Conservation (phyloP, 2,888 invertebrate species). For the Tortricodes alternella region DNA sequence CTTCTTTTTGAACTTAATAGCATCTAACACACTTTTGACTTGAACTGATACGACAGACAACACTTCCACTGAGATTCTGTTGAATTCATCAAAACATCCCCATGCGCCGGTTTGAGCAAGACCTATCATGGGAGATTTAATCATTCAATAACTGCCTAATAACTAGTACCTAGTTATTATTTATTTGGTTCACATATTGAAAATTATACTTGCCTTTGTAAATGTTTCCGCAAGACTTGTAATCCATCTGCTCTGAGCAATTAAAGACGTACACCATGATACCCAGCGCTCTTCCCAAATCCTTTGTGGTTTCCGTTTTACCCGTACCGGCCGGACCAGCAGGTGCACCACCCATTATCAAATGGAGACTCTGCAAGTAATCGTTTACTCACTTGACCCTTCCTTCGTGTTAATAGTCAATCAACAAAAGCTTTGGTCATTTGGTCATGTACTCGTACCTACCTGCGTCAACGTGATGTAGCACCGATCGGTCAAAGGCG, state of each 20-base stretch:
- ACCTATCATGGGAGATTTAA: constrained; percentile 56
- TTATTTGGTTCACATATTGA: too few species aligned
- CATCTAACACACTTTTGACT: constrained; percentile 93
- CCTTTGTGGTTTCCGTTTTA: constrained; percentile 98
- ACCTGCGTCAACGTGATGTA: constrained; percentile 97
- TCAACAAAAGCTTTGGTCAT: too few species aligned
- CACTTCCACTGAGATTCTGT: constrained; percentile 96
- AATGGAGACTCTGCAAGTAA: constrained; percentile 87
- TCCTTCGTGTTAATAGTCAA: too few species aligned
- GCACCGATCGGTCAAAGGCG: constrained; percentile 96
- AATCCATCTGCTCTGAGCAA: constrained; percentile 98
- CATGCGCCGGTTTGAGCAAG: constrained; percentile 97
- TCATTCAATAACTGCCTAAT: neutral
- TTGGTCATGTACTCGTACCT: constrained; percentile 11
- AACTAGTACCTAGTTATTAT: neutral
- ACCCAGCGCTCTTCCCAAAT: constrained; percentile 95
- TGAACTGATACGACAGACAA: constrained; percentile 97
- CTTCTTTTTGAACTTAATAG: constrained; percentile 91
- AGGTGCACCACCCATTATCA: constrained; percentile 98
- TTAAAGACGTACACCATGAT: constrained; percentile 99
- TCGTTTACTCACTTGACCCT: too few species aligned
- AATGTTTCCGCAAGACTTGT: constrained; percentile 96
- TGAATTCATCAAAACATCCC: constrained; percentile 99
- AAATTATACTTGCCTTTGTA: constrained; percentile 89
- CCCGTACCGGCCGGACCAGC: constrained; percentile 98